These are phyloP conservation scores for Pachydiplax longipennis DNA, from an alignment of 2,888 invertebrate species.

Conservation along the genomic window DNA sequence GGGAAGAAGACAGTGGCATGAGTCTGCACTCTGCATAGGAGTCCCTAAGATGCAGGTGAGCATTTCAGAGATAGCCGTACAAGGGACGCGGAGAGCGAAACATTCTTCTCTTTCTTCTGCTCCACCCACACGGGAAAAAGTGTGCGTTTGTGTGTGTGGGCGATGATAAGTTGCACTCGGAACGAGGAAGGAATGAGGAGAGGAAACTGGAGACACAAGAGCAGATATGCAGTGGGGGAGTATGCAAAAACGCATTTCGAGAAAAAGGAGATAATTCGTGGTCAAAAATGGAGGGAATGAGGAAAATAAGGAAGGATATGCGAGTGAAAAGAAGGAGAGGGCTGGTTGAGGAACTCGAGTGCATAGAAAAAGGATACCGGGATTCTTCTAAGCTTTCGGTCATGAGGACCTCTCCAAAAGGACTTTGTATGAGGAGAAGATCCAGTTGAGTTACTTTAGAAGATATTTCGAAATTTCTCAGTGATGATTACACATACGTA, in stretches of 20 bases:
- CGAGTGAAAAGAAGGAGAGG: background rate
- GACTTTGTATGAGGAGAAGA: too few relatives aligned
- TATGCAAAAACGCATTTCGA: background rate
- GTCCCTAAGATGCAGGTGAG: conserved; percentile 22
- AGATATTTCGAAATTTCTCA: too few relatives aligned
- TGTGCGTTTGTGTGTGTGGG: background rate
- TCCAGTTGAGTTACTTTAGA: too few relatives aligned
- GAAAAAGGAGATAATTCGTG: background rate
- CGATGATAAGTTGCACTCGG: conserved; percentile 32
- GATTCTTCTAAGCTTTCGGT: too few relatives aligned
- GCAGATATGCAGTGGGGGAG: background rate
- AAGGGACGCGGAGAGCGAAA: background rate
- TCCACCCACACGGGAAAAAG: background rate
- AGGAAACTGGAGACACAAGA: background rate
- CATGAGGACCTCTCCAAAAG: too few relatives aligned
- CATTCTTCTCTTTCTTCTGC: conserved; percentile 25
- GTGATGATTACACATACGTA: too few relatives aligned
- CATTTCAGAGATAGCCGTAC: conserved; percentile 29
- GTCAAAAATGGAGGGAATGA: background rate
- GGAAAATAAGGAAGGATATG: background rate
- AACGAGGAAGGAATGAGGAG: background rate
- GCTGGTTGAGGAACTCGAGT: background rate
- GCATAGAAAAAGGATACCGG: too few relatives aligned
- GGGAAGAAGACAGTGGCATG: background rate
- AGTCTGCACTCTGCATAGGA: conserved; percentile 20